Conservation (phyloP, 2,888 invertebrate species). For the Brassicogethes aeneus region DNA sequence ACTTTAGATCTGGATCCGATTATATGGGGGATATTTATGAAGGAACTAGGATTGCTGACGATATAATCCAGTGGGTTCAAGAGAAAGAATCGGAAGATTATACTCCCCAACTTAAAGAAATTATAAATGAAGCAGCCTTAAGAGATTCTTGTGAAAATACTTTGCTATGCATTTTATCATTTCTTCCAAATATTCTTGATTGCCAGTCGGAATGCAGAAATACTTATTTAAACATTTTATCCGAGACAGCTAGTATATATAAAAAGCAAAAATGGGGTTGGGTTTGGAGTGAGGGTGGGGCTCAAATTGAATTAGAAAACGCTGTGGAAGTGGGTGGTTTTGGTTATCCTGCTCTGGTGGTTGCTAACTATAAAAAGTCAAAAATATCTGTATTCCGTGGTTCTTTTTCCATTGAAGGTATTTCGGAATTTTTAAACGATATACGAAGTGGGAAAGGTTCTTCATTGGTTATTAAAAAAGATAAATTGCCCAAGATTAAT, state of each 20-base stretch:
- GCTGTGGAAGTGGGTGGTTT: constrained; percentile 77
- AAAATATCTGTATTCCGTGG: constrained; percentile 41
- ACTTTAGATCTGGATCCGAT: no score
- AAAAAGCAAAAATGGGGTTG: constrained; percentile 92
- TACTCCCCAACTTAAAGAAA: no score
- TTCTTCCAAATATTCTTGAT: constrained; percentile 88
- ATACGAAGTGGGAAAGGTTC: no score
- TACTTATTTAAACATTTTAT: constrained; percentile 64
- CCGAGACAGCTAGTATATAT: constrained; percentile 72
- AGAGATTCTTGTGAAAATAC: constrained; percentile 68
- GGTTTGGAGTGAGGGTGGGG: constrained; percentile 85
- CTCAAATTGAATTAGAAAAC: constrained; percentile 72
- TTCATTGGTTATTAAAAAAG: no score
- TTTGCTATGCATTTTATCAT: constrained; percentile 80
- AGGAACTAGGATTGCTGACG: no score
- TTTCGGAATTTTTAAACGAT: constrained; percentile 14
- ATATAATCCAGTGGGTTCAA: no score
- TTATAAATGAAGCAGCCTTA: no score
- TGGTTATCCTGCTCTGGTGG: constrained; percentile 93
- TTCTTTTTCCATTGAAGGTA: constrained; percentile 7
- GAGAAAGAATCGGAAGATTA: no score
- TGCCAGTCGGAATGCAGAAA: constrained; percentile 86
- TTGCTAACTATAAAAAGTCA: constrained; percentile 89
- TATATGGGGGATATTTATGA: no score
- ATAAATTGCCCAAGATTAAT: no score